Conservation (phyloP, 23 tunicate genomes). For the Diplosoma virens region DNA sequence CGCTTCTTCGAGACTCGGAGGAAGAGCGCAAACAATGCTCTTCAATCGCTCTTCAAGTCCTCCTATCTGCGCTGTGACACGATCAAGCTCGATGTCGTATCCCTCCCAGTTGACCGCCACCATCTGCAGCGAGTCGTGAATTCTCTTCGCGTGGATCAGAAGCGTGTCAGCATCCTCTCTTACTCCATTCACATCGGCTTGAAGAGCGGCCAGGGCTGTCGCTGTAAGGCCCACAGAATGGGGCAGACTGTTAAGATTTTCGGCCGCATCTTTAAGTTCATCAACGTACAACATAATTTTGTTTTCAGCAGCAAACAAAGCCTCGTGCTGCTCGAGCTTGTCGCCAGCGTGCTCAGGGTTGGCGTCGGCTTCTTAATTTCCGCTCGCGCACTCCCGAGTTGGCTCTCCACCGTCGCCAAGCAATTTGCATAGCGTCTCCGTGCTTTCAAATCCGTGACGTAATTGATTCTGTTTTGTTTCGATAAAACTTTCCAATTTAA, state of each 20-base stretch:
- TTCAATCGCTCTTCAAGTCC: conserved; percentile 49
- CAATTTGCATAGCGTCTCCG: conserved; percentile 69
- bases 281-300: conserved; percentile 77
- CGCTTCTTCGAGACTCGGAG: conserved; percentile 56
- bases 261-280: conserved; percentile 61
- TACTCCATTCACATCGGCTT: conserved; percentile 47
- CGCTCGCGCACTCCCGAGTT: conserved; percentile 86
- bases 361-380: conserved; percentile 87
- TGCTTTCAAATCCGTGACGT: too few relatives aligned
- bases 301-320: conserved; percentile 74
- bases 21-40: conserved; percentile 48
- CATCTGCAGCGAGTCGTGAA: conserved; percentile 67
- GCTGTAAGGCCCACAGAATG: conserved; percentile 52
- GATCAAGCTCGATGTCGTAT: conserved; percentile 64
- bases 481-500: conserved; percentile 39
- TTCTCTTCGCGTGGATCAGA: conserved; percentile 59
- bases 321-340: conserved; percentile 71
- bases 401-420: conserved; percentile 61
- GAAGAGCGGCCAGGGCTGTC: conserved; percentile 61
- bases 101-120: conserved; percentile 91
- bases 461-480: conserved; percentile 72
- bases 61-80: conserved; percentile 45
- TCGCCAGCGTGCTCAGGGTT: conserved; percentile 81
- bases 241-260: conserved; percentile 37
- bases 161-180: conserved; percentile 64